Evolutionary conservation across 2,113 vertebrate species (phyloP), one percentile per base, ranked within the genome.

Genomic region (Pachypanchax playfairii): DNA sequence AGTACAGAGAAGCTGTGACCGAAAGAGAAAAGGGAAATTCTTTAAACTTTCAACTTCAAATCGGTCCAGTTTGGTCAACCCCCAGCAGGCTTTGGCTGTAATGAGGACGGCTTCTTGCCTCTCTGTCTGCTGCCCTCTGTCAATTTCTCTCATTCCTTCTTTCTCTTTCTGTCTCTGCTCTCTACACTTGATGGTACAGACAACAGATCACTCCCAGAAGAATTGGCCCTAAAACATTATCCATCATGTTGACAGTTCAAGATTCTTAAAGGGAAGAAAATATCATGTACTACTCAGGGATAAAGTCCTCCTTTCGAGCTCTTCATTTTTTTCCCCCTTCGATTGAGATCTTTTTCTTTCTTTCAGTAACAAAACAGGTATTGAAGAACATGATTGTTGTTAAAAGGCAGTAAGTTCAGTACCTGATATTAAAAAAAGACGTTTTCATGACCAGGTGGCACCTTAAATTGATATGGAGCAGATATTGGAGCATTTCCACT

Each of bases 161-260:
- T 42, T 70, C 61, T 71, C 59, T 60, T 52, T 57, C 78, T 13
- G 52, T 79, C 81, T 84, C 43, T 28, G 50, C 70, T 70, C 64
- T 65, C 78, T 54, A 53, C 80, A 77, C 61, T 71, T 62, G 80
- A 84, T 78, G 74, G 61, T 70, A 50, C 85, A 77, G 85, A 88
- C 84, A 86, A 77, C 76, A 81, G 78, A 85, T 88, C 83, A 72
- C 79, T 84, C 88, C 86, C 83, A 12, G 51, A 79, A 87, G 88
- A 85, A 51, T 55, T 28, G 26, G 58, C 70, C 81, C 70, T 69
- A 78, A 88, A 87, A 88, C 75, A 81, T 77, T 71, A 88, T 85
- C 88, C 83, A 87, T 88, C 88, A 85, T 70, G 74, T 60, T 83
- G 88, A 84, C 88, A 83, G 76, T 80, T 82, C 73, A 15, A 44